Evolutionary conservation across 1,140 invertebrate species (phyloP).

Genomic region (Drusus annulatus): DNA sequence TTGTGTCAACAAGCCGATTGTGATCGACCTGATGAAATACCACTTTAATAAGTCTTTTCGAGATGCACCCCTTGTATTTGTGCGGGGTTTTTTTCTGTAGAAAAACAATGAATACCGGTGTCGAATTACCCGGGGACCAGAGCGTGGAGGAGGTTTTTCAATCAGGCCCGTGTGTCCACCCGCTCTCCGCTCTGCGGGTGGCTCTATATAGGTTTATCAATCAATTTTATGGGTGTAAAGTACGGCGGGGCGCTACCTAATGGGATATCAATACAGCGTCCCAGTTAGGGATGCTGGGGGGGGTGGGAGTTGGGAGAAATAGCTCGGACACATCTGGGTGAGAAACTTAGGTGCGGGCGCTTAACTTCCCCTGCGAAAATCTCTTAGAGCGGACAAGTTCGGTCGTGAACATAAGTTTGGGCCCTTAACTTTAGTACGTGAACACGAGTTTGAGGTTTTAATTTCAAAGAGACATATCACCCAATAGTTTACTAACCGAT

Average conservation of each 20-base stretch:
- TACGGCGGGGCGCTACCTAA: constrained; percentile 52
- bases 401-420: constrained; percentile 7
- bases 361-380: constrained; percentile 24
- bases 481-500: constrained; percentile 5
- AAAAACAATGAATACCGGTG: background rate
- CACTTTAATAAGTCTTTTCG: too few relatives aligned
- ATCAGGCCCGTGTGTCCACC: constrained; percentile 33
- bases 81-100: background rate
- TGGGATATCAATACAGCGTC: constrained; percentile 55
- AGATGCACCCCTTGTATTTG: background rate
- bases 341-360: background rate
- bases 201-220: constrained; percentile 50
- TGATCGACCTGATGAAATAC: too few relatives aligned
- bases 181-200: constrained; percentile 9
- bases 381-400: constrained; percentile 23
- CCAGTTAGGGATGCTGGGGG: constrained; percentile 8
- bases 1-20: too few relatives aligned
- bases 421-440: background rate
- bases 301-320: background rate
- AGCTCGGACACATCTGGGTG: constrained; percentile 27
- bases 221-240: constrained; percentile 59
- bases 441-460: constrained; percentile 27
- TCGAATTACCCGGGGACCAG: background rate
- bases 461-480: constrained; percentile 32
- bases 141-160: constrained; percentile 18